phyloP scores from a whole-genome alignment of 1,140 invertebrate species.

The Papilio glaucus region DNA sequence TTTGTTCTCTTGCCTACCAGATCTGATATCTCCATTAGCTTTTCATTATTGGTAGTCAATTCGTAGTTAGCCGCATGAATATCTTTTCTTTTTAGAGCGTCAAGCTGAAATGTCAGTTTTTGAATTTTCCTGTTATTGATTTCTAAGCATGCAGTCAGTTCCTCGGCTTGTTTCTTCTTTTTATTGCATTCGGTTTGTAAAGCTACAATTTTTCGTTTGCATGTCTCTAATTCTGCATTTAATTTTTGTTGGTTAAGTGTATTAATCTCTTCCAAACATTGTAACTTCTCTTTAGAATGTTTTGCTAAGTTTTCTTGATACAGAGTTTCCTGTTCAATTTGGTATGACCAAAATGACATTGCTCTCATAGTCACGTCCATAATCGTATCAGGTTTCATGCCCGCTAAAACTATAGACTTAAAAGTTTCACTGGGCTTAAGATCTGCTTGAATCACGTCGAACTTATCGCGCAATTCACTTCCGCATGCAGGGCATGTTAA shows the following conservation, averaged over 20 bases:
- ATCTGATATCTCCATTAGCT: slow-evolving; percentile 74
- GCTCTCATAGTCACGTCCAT: slow-evolving; percentile 83
- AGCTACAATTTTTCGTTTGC: slow-evolving; percentile 74
- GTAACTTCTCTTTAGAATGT: slow-evolving; percentile 74
- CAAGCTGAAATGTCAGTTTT: slow-evolving; percentile 75
- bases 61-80: slow-evolving; percentile 66
- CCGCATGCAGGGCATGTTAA: slow-evolving; percentile 81
- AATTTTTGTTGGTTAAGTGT: slow-evolving; percentile 74
- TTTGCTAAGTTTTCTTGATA: slow-evolving; percentile 79
- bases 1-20: slow-evolving; percentile 62
- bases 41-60: slow-evolving; percentile 55
- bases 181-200: slow-evolving; percentile 76
- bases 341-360: slow-evolving; percentile 83
- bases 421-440: slow-evolving; percentile 80
- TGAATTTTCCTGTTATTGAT: slow-evolving; percentile 79
- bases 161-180: slow-evolving; percentile 75
- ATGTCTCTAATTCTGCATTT: slow-evolving; percentile 75
- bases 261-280: slow-evolving; percentile 77
- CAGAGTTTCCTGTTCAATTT: slow-evolving; percentile 80
- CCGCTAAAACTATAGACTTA: slow-evolving; percentile 82
- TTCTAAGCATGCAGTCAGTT: slow-evolving; percentile 71
- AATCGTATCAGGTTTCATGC: slow-evolving; percentile 80
- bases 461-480: slow-evolving; percentile 78
- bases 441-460: slow-evolving; percentile 83
- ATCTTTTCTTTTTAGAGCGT: slow-evolving; percentile 72